Conservation (phyloP, 2,888 invertebrate genomes). For the Patella caerulea region DNA sequence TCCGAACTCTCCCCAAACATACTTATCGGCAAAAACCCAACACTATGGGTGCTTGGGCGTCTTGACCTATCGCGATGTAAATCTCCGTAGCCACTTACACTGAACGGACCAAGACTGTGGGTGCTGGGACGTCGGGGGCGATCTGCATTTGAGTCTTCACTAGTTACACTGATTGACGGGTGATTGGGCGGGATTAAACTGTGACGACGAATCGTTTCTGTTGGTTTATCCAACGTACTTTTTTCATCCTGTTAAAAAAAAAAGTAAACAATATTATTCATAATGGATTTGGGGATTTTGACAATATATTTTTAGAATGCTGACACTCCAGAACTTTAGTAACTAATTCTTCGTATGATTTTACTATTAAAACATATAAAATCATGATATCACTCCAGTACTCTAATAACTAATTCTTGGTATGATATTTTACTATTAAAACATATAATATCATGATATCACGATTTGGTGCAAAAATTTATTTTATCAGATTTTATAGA, state of each 20-base stretch:
- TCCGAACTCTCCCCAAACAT: conserved; percentile 61
- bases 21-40: conserved; percentile 60
- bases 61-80: conserved; percentile 38
- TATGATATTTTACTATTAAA: too few relatives aligned
- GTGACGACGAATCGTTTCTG: conserved; percentile 53
- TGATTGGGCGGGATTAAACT: conserved; percentile 57
- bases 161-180: conserved; percentile 58
- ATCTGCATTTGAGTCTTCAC: conserved; percentile 56
- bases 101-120: conserved; percentile 65
- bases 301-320: too few relatives aligned
- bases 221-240: conserved; percentile 41
- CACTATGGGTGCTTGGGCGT: conserved; percentile 59
- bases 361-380: too few relatives aligned
- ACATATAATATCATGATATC: too few relatives aligned
- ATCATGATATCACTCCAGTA: too few relatives aligned
- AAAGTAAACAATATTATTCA: neutral
- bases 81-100: conserved; percentile 44
- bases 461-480: too few relatives aligned
- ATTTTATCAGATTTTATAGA: too few relatives aligned
- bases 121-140: conserved; percentile 64
- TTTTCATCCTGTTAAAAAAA: conserved; percentile 47
- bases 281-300: too few relatives aligned
- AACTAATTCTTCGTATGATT: too few relatives aligned
- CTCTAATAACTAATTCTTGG: too few relatives aligned
- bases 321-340: too few relatives aligned